Evolutionary conservation across 2,797 vertebrate genomes (phyloP), one percentile per base, ranked within the genome.

Genomic region (Syndactyla subalaris): DNA sequence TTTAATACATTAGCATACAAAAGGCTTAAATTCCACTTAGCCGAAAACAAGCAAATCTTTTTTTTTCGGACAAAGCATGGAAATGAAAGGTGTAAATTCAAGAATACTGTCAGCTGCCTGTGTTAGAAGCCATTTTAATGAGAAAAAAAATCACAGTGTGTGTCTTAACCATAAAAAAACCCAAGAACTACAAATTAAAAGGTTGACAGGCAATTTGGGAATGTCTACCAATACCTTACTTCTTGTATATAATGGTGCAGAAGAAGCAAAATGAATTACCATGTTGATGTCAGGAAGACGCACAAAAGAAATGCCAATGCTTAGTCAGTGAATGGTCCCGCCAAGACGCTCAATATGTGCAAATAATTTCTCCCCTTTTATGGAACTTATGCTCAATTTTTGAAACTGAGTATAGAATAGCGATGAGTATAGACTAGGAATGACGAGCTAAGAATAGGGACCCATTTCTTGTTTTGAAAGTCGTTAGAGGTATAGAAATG

Each of bases 121-220:
- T 43, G 6, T 70, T 65, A 85, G 43, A 85, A 95, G 20, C 27
- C 30, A 45, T 66, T 82, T 81, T 77, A 81, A 72, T 49, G 41
- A 68, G 57, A 67, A 92, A 70, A 70, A 68, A 70, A 41, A 34
- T 91, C 78, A 82, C 75, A 85, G 43, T 52, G 68, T 36, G n/a
- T 84, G 65, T 24, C 72, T 81, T 46, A 75, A 48, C 70, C 45
- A 70, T 86, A 86, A 93, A 48, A 24, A 72, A 54, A 19, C 18
- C 9, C n/a, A 86, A 54, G 32, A 85, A 51, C 43, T 93, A 75
- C 46, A 84, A 81, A 95, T 82, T 70, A 79, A 86, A 93, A 87
- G 3, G 11, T 8, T 87, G 36, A 87, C 51, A 89, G 59, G 34
- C 38, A 77, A 59, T 92, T 70, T 80, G 39, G 91, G 91, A 78